These are phyloP conservation scores for Leucosticte australis DNA, from an alignment of 2,113 vertebrate species.

Conservation along the genomic window DNA sequence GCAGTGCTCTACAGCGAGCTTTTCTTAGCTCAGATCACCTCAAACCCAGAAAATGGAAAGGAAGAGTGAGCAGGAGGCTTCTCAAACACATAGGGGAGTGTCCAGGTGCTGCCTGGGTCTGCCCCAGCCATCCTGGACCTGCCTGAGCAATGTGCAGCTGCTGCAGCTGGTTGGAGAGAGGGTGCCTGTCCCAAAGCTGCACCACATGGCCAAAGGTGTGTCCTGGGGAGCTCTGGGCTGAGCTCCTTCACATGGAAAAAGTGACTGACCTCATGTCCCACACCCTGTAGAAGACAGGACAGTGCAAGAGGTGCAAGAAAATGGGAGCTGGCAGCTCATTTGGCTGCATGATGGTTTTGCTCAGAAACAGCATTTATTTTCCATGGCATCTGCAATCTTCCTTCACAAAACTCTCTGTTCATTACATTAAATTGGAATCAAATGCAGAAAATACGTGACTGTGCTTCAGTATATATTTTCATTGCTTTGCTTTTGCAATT, in stretches of 20 bases:
- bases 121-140: not conserved
- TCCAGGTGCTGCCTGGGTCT: not conserved
- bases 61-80: not conserved
- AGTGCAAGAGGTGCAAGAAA: not conserved
- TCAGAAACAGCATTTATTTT: not conserved
- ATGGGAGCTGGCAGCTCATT: not conserved
- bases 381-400: not conserved
- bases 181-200: not conserved
- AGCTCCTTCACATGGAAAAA: not conserved
- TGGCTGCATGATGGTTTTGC: not conserved
- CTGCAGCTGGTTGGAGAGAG: not conserved
- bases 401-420: conserved; percentile 10
- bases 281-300: not conserved
- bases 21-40: not conserved
- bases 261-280: accelerated
- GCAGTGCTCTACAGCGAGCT: accelerated
- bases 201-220: not conserved
- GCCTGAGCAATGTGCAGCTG: not conserved
- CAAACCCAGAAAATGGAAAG: not conserved
- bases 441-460: conserved; percentile 25
- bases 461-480: conserved; percentile 42
- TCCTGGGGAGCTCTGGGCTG: not conserved
- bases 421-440: conserved; percentile 56
- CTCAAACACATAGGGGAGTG: accelerated
- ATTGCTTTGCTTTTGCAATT: conserved; percentile 73